Evolutionary conservation across 2,888 invertebrate genomes (phyloP), one percentile per base, ranked within the genome.

Genomic region (Anodontia alba): DNA sequence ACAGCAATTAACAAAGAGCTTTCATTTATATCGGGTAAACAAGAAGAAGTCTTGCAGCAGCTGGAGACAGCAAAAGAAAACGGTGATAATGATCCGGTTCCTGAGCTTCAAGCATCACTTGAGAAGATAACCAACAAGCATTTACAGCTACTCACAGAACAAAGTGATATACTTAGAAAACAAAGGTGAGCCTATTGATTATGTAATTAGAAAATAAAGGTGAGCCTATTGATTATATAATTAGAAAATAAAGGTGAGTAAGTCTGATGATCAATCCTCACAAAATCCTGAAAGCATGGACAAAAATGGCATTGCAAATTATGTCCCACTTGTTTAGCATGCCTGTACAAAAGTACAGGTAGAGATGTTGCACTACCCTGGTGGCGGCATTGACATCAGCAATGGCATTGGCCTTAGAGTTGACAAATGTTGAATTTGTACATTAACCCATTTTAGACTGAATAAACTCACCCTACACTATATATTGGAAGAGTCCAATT

Each of bases 1-100:
- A 93, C 95, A 74, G 93, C 93, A 76, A 94, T 95, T 73, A 94
- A 93, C 29, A 94, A 95, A 66, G 95, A 95, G 87, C 85, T 95
- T 80, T 93, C 94, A 31, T 86, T 91, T 29, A 91, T 95, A 70
- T 92, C 91, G 38, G 92, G 94, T 68, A 91, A 94, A 76, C 94
- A 95, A 70, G 95, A 95, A 73, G 94, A 95, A 73, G 87, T 95
- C 71, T 92, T 94, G 78, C 88, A 90, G n/a, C 93, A 94, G 76
- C 89, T 95, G 43, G 92, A 93, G 57, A 90, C 92, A 73, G 93
- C 93, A 20, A 91, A 93, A 77, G 94, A 94, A 66, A 85, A 90
- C 29, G 92, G 93, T 66, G 94, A 95, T 71, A 90, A 90, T 57
- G 90, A 87, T 29, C 91, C 90, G 43, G 89, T 26, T 1, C 7